Percentiles rank a stretch among this genome's conserved stretches.
phyloP scores from a whole-genome alignment of 2,888 invertebrate species.

The Epinotia brunnichana region DNA sequence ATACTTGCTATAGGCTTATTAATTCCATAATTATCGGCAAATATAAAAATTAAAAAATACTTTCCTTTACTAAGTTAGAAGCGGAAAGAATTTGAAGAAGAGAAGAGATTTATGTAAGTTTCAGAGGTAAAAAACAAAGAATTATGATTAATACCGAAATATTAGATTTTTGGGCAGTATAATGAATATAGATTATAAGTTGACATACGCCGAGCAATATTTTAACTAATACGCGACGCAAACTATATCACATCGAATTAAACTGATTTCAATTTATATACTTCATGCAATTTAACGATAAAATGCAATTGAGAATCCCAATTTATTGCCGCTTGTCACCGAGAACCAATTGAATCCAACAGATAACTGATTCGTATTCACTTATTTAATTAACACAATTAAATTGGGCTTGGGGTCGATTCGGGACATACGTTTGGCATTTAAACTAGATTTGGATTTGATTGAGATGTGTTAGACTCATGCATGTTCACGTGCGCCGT shows the following conservation, averaged over 20 bases:
- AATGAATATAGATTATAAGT: not conserved
- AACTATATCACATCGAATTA: not conserved
- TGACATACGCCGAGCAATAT: not conserved
- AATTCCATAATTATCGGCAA: too few relatives aligned
- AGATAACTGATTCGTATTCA: conserved; percentile 57
- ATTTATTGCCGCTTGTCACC: conserved; percentile 19
- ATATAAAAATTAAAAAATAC: too few relatives aligned
- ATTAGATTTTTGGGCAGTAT: too few relatives aligned
- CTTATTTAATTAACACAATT: conserved; percentile 57
- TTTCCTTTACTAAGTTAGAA: too few relatives aligned
- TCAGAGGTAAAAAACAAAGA: too few relatives aligned
- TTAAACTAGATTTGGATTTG: not conserved
- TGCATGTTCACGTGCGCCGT: too few relatives aligned
- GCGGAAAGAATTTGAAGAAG: too few relatives aligned
- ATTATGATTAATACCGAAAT: too few relatives aligned
- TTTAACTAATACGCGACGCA: not conserved
- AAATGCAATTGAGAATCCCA: conserved; percentile 23
- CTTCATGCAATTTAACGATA: conserved; percentile 1
- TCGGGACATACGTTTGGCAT: not conserved
- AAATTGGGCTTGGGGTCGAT: conserved; percentile 47
- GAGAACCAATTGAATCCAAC: conserved; percentile 49
- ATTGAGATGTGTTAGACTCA: too few relatives aligned
- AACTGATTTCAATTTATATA: not conserved
- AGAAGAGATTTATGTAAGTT: too few relatives aligned
- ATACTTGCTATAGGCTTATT: too few relatives aligned